Evolutionary conservation across 2,888 invertebrate genomes (phyloP).

Genomic region (Lepidochitona cinerea): DNA sequence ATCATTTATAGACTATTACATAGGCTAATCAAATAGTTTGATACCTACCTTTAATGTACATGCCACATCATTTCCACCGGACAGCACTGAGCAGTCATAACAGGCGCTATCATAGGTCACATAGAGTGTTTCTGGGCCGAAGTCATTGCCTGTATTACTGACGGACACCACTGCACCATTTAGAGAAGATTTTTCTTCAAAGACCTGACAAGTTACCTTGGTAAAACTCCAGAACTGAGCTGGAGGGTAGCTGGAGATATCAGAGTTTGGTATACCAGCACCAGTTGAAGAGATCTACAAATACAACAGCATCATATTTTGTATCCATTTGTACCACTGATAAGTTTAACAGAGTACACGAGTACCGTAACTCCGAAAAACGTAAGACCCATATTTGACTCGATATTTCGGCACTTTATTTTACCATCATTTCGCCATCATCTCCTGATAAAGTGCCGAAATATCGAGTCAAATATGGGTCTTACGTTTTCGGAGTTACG

Average conservation of each 20-base stretch:
- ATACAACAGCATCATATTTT: no score
- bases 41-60: neutral
- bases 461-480: no score
- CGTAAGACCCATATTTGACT: no score
- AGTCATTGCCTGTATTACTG: neutral
- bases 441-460: no score
- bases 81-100: neutral
- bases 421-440: no score
- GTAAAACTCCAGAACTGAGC: neutral
- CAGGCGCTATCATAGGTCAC: neutral
- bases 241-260: neutral
- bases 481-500: no score
- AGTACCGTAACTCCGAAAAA: no score
- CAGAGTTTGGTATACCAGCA: neutral
- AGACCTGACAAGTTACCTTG: neutral
- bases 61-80: neutral
- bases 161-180: neutral
- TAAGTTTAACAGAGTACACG: no score
- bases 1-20: no score
- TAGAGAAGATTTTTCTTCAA: neutral
- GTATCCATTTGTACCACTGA: no score
- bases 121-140: neutral
- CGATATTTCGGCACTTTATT: no score
- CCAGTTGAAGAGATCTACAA: neutral
- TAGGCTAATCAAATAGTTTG: no score